phyloP scores from a whole-genome alignment of 1,140 invertebrate genomes.

The Coenobita brevimanus region DNA sequence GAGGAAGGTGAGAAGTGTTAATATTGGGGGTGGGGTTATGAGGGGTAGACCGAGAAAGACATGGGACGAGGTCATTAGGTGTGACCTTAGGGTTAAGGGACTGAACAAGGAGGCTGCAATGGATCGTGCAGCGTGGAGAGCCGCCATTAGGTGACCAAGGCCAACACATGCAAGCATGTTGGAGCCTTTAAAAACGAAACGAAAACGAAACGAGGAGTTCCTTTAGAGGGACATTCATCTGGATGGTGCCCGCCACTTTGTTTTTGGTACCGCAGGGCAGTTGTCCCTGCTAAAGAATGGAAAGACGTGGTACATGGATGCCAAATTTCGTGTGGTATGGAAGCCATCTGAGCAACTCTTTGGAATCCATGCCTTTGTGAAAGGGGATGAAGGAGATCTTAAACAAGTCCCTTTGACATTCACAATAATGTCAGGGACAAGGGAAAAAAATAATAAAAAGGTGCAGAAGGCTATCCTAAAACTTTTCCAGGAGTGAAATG shows the following conservation, averaged over 20 bases:
- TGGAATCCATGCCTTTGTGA: constrained; percentile 23
- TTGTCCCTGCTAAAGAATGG: neutral
- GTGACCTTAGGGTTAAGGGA: too few relatives aligned
- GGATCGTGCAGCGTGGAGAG: too few relatives aligned
- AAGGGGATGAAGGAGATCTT: neutral
- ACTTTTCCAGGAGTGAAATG: neutral
- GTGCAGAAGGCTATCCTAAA: neutral
- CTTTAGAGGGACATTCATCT: constrained; percentile 3
- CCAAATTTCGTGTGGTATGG: constrained; percentile 25
- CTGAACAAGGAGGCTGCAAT: too few relatives aligned
- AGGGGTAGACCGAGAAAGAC: too few relatives aligned
- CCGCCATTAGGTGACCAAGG: too few relatives aligned
- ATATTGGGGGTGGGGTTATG: too few relatives aligned
- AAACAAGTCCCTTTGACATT: constrained; percentile 17
- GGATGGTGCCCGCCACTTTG: neutral
- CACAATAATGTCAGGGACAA: neutral
- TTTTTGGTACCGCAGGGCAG: neutral
- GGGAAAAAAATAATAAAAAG: neutral
- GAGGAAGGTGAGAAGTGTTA: too few relatives aligned
- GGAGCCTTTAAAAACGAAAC: too few relatives aligned
- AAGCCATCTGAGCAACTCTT: constrained; percentile 10
- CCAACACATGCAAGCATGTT: too few relatives aligned
- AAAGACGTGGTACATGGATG: constrained; percentile 18
- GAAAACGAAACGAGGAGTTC: too few relatives aligned
- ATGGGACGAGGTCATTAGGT: too few relatives aligned